Evolutionary conservation across 2,113 vertebrate species (phyloP).

Genomic region (Caloenas nicobarica): DNA sequence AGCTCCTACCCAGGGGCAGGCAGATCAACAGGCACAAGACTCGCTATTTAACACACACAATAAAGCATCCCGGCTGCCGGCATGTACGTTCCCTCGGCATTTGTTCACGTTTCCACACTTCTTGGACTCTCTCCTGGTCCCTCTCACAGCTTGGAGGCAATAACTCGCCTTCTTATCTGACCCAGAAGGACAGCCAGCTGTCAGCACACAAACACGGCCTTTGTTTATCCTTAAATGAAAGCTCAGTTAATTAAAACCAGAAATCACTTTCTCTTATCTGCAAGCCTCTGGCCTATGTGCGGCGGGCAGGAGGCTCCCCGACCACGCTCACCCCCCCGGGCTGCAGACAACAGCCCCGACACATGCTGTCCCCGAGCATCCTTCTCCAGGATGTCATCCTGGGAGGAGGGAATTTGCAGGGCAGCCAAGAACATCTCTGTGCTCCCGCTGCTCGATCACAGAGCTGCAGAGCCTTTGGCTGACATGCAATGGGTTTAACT

Average conservation of each 20-base stretch:
- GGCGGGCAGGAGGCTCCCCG: neutral
- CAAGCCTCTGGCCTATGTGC: constrained; percentile 15
- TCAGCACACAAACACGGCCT: constrained; percentile 61
- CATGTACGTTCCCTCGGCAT: neutral
- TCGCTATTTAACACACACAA: neutral
- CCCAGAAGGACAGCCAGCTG: constrained; percentile 63
- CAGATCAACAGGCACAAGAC: neutral
- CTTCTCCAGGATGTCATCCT: rapidly evolving
- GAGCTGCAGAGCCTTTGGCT: neutral
- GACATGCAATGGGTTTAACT: rapidly evolving
- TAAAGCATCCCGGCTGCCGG: neutral
- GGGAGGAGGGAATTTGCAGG: neutral
- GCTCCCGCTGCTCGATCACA: rapidly evolving
- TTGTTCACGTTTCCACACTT: neutral
- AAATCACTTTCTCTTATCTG: constrained; percentile 49
- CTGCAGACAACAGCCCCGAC: neutral
- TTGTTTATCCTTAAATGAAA: constrained; percentile 58
- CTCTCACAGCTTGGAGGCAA: constrained; percentile 36
- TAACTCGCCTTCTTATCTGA: constrained; percentile 60
- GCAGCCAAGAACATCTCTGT: neutral
- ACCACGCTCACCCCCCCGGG: neutral
- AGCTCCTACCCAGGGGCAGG: neutral
- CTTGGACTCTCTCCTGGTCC: constrained; percentile 41
- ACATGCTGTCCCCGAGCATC: neutral
- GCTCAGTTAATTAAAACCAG: constrained; percentile 61